Evolutionary conservation across 1,140 invertebrate species (phyloP), one percentile per base, ranked within the genome.

Genomic region (Philaenus spumarius): DNA sequence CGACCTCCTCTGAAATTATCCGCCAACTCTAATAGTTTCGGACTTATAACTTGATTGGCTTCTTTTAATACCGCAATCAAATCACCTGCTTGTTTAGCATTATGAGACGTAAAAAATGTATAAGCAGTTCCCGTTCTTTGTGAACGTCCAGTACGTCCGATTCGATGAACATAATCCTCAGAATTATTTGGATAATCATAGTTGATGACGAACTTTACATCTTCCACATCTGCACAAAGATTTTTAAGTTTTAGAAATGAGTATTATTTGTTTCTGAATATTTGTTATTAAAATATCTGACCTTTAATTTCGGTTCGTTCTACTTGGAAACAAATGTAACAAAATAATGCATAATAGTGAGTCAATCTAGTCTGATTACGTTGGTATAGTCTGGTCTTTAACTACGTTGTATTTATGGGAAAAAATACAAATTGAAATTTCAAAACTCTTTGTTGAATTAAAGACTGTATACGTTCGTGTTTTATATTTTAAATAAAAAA

Each of bases 121-220:
- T 98, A 98, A 0, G 96, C 93, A 1, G 95, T 98, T 20, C 97
- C 96, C 22, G 89, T 87, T 67, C 93, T 91, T 65, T 93, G 86
- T 63, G 90, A 93, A 55, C 97, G 83, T 22, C 92, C 95, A 30
- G 93, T 96, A 64, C 93, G 84, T 67, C 96, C 97, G 77, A 99
- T 99, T 67, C 97, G 83, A 74, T 99, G 97, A 62, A 99, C 94
- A 75, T 99, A 99, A 76, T 99, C 97, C 76, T 99, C 97, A 30
- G 93, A 95, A 56, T 91, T 93, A 69, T 95, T 95, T 0, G 97
- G 97, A 76, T 98, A 99, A 78, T 99, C 97, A 72, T 88, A 98
- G 72, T 99, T 99, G 53, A 99, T 93, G 7, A 99, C 97, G 79
- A 93, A 98, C 72, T 97, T 97, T 24, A 99, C 93, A 75, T 99